A percentile compares a stretch with the other conserved stretches of the same genome.
phyloP scores from a whole-genome alignment of 1,140 invertebrate species.

The Euborellia annulipes region DNA sequence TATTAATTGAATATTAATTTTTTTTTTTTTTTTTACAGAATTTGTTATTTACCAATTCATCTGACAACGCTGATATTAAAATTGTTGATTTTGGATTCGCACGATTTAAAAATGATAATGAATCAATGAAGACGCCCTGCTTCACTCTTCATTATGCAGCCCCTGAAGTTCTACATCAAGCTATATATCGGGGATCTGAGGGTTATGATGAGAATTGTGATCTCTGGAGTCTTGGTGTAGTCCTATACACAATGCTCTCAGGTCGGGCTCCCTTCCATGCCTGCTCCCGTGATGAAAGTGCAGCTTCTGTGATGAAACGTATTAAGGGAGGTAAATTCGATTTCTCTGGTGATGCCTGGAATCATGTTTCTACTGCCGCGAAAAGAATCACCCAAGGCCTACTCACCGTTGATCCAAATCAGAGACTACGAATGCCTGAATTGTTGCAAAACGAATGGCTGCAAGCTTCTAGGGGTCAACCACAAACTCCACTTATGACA shows the following conservation, averaged over 20 bases:
- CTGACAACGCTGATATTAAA: constrained; percentile 52
- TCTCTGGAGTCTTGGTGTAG: constrained; percentile 82
- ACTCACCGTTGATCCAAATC: constrained; percentile 59
- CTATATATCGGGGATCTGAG: constrained; percentile 28
- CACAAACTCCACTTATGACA: constrained; percentile 38
- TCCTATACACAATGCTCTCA: constrained; percentile 78
- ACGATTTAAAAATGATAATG: constrained; percentile 43
- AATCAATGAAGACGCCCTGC: constrained; percentile 61
- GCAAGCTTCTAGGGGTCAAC: constrained; percentile 24
- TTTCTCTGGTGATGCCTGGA: constrained; percentile 55
- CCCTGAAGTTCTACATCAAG: constrained; percentile 63
- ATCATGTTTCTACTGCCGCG: constrained; percentile 50
- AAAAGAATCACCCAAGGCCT: constrained; percentile 61
- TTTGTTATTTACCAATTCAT: constrained; percentile 47
- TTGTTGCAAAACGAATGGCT: constrained; percentile 52
- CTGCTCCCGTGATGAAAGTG: constrained; percentile 48
- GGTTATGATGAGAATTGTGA: constrained; percentile 81
- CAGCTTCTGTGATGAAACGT: constrained; percentile 55
- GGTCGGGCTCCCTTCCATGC: constrained; percentile 67
- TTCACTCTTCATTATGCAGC: constrained; percentile 84
- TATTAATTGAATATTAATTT: too few species aligned
- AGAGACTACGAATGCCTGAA: constrained; percentile 50
- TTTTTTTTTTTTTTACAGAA: constrained; percentile 37
- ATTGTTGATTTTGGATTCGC: constrained; percentile 87
- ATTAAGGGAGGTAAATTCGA: constrained; percentile 64